phyloP scores from a whole-genome alignment of 2,797 vertebrate species.

The Pangasius krempfi region DNA sequence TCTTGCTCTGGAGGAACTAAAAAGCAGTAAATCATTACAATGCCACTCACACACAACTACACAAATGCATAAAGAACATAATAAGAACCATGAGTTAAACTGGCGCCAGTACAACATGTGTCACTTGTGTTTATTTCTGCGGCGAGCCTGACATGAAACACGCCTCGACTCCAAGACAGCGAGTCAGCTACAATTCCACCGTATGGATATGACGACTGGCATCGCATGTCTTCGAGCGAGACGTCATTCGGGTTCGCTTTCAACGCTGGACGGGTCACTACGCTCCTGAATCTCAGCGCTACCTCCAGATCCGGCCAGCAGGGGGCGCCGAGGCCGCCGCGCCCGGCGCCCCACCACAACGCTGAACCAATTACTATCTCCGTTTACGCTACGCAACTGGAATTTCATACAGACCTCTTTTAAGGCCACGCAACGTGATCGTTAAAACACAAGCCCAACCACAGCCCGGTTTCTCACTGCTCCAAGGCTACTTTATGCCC shows the following conservation, averaged over 20 bases:
- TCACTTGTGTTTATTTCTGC: slow-evolving; percentile 30
- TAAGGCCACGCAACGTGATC: background rate
- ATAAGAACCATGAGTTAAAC: slow-evolving; percentile 33
- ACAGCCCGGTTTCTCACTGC: background rate
- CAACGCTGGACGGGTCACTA: background rate
- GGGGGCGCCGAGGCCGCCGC: background rate
- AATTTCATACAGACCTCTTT: slow-evolving; percentile 6
- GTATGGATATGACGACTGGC: background rate
- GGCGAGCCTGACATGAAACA: slow-evolving; percentile 18
- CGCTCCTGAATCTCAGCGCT: background rate
- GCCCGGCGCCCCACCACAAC: background rate
- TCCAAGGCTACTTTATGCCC: background rate
- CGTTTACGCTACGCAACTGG: background rate
- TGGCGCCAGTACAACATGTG: slow-evolving; percentile 1
- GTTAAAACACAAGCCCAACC: slow-evolving; percentile 5
- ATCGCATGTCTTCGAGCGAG: background rate
- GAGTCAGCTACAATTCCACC: background rate
- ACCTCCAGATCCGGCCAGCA: background rate
- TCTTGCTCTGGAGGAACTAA: background rate
- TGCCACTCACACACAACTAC: slow-evolving; percentile 8
- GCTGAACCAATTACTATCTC: slow-evolving; percentile 8
- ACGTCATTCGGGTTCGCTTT: background rate
- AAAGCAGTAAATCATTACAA: background rate
- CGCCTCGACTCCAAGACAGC: background rate
- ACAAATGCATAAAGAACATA: slow-evolving; percentile 24